phyloP scores from a whole-genome alignment of 53 echinoderm and acorn worm species.

The Holothuria leucospilota region DNA sequence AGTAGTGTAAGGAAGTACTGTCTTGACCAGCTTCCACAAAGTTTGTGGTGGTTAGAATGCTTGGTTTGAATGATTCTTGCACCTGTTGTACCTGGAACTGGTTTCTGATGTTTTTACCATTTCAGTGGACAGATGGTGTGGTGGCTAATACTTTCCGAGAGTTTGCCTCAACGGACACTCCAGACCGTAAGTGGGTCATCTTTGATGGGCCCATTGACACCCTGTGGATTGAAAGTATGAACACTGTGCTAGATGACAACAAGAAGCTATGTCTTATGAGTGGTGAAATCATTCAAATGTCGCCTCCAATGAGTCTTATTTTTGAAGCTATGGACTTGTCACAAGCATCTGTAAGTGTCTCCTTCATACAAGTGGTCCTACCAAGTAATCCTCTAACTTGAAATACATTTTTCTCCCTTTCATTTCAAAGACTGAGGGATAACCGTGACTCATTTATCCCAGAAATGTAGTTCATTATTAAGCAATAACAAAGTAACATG shows the following conservation, averaged over 20 bases:
- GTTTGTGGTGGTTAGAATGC: no score
- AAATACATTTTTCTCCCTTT: neutral
- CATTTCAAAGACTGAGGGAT: neutral
- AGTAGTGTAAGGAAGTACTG: no score
- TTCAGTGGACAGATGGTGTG: conserved; percentile 99
- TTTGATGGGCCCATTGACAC: conserved; percentile 99
- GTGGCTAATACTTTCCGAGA: conserved; percentile 99
- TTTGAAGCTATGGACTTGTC: conserved; percentile 99
- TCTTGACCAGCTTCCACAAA: no score
- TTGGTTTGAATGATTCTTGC: no score
- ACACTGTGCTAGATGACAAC: conserved; percentile 98
- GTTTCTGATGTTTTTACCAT: neutral
- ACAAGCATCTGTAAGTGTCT: conserved; percentile 91
- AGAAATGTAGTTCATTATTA: no score
- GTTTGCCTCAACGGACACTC: conserved; percentile 98
- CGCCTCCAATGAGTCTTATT: conserved; percentile 96
- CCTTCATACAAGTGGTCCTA: no score
- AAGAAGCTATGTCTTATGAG: conserved; percentile 99
- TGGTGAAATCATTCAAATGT: conserved; percentile 99
- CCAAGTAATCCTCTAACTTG: neutral
- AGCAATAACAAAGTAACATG: no score
- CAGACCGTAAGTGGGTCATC: conserved; percentile 98
- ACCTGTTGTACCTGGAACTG: no score
- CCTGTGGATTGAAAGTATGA: conserved; percentile 99
- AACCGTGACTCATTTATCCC: neutral